phyloP scores from a whole-genome alignment of 2,888 invertebrate species.

The Nysson spinosus region DNA sequence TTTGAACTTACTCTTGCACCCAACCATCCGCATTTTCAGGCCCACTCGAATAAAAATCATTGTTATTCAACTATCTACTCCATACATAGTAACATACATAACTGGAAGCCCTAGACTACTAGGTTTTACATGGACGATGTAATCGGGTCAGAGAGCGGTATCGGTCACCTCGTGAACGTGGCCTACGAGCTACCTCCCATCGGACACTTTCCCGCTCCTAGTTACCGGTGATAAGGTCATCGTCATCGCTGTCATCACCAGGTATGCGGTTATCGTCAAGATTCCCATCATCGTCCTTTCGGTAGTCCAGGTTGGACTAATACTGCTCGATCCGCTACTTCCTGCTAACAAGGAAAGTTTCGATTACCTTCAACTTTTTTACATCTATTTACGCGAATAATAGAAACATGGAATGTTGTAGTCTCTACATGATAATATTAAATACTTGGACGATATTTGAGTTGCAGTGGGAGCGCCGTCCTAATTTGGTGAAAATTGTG shows the following conservation, averaged over 20 bases:
- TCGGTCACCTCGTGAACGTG: constrained; percentile 49
- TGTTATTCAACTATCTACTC: constrained; percentile 74
- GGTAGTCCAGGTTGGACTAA: constrained; percentile 39
- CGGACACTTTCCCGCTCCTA: constrained; percentile 2
- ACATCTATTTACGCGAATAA: no score
- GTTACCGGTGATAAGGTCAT: constrained; percentile 18
- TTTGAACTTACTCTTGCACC: constrained; percentile 10
- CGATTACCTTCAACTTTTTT: no score
- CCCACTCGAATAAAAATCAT: constrained; percentile 66
- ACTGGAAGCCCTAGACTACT: constrained; percentile 78
- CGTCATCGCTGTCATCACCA: constrained; percentile 40
- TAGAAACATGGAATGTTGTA: no score
- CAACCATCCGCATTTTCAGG: constrained; percentile 10
- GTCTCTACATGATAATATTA: no score
- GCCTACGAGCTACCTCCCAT: constrained; percentile 62
- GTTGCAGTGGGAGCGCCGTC: no score
- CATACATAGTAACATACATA: constrained; percentile 76
- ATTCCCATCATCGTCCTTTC: constrained; percentile 26
- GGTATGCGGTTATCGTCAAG: constrained; percentile 21
- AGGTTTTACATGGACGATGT: constrained; percentile 77
- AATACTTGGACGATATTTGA: no score
- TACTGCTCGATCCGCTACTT: constrained; percentile 16
- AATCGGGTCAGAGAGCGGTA: constrained; percentile 68
- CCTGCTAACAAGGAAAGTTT: constrained; percentile 20
- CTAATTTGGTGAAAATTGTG: constrained; percentile 3